Evolutionary conservation across 2,113 vertebrate genomes (phyloP).

Genomic region (Psittacula cyanocephala): DNA sequence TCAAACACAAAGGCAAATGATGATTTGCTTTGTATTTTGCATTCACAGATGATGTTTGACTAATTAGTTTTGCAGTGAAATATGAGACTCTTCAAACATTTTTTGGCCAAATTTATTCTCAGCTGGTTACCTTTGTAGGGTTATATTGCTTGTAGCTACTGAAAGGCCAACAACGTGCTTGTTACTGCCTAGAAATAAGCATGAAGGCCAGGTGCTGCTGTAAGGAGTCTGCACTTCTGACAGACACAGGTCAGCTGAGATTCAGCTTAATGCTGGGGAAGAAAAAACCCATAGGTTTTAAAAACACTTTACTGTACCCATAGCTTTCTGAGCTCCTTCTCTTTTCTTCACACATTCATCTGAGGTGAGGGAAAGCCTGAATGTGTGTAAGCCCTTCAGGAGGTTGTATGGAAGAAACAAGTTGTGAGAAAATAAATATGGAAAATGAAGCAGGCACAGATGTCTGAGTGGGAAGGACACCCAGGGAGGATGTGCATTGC

Average conservation of each 20-base stretch:
- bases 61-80: neutral
- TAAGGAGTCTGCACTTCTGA: neutral
- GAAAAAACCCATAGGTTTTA: neutral
- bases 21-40: neutral
- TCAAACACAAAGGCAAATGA: neutral
- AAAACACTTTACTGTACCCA: neutral
- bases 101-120: neutral
- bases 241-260: neutral
- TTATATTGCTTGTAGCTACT: neutral
- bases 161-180: neutral
- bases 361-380: neutral
- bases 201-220: neutral
- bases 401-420: neutral
- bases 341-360: neutral
- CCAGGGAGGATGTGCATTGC: neutral
- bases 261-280: neutral
- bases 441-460: neutral
- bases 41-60: neutral
- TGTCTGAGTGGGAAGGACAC: neutral
- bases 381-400: neutral
- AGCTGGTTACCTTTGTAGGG: neutral
- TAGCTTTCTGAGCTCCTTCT: neutral
- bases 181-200: neutral
- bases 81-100: neutral
- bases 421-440: neutral